phyloP scores from a whole-genome alignment of 1,140 invertebrate species.

The Onthophagus taurus region DNA sequence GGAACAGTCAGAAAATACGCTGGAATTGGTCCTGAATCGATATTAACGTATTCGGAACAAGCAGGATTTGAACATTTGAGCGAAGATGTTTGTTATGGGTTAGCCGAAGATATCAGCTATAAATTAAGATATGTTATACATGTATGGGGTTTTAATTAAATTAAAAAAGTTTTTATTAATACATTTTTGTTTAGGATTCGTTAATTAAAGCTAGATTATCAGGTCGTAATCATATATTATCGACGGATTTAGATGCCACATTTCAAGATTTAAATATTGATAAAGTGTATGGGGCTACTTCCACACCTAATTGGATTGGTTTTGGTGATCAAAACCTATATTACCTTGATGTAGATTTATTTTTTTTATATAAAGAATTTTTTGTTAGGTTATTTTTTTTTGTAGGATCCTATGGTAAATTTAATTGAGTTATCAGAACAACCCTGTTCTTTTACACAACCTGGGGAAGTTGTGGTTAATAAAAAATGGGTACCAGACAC shows the following conservation, averaged over 20 bases:
- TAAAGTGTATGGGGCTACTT: slow-evolving; percentile 31
- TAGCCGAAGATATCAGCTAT: slow-evolving; percentile 35
- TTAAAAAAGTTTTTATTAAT: slow-evolving; percentile 4
- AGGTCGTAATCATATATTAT: slow-evolving; percentile 25
- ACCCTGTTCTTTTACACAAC: slow-evolving; percentile 23
- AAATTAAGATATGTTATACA: slow-evolving; percentile 34
- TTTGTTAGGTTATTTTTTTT: slow-evolving; percentile 1
- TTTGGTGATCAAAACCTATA: slow-evolving; percentile 26
- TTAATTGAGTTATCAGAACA: slow-evolving; percentile 28
- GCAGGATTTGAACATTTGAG: slow-evolving; percentile 21
- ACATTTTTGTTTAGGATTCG: slow-evolving; percentile 27
- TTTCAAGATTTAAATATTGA: slow-evolving; percentile 29
- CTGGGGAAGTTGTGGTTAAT: slow-evolving; percentile 20
- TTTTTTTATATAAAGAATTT: background rate
- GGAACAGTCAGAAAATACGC: slow-evolving; percentile 25
- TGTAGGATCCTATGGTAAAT: slow-evolving; percentile 31
- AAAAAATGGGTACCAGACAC: slow-evolving; percentile 25
- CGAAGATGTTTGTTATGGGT: slow-evolving; percentile 26
- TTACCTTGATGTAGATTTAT: slow-evolving; percentile 27
- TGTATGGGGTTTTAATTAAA: slow-evolving; percentile 22
- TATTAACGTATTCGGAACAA: slow-evolving; percentile 26
- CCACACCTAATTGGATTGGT: slow-evolving; percentile 24
- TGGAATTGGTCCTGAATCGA: slow-evolving; percentile 27
- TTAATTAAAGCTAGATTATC: slow-evolving; percentile 29
- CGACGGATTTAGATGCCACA: slow-evolving; percentile 29